Evolutionary conservation across 2,888 invertebrate genomes (phyloP).

Genomic region (Marronus borbonicus): DNA sequence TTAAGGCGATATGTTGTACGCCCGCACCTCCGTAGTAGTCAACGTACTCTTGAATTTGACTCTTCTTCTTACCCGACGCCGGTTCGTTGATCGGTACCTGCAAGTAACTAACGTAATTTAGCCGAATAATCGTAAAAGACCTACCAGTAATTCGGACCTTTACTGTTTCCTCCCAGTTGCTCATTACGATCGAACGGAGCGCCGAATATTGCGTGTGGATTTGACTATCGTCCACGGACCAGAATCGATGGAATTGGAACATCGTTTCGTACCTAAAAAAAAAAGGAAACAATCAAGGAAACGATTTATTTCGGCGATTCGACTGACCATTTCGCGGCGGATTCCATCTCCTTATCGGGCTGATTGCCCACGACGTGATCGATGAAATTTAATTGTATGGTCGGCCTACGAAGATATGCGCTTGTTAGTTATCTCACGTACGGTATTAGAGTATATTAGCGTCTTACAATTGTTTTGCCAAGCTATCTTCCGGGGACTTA

Average conservation of each 20-base stretch:
- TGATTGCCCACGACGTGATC: slow-evolving; percentile 99
- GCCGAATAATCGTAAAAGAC: not conserved
- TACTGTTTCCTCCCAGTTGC: slow-evolving; percentile 97
- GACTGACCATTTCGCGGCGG: slow-evolving; percentile 86
- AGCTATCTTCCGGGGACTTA: slow-evolving; percentile 73
- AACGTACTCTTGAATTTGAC: slow-evolving; percentile 98
- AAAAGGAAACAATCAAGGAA: too few relatives aligned
- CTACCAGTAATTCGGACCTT: slow-evolving; percentile 72
- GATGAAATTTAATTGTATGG: slow-evolving; percentile 86
- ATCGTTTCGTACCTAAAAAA: slow-evolving; percentile 79
- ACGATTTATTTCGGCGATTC: not conserved
- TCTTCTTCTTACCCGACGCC: slow-evolving; percentile 93
- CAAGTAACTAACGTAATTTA: not conserved
- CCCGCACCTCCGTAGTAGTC: slow-evolving; percentile 99
- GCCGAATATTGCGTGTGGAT: slow-evolving; percentile 97
- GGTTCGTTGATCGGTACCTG: slow-evolving; percentile 98
- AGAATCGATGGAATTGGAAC: slow-evolving; percentile 88
- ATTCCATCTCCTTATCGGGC: slow-evolving; percentile 92
- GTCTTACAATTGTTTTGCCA: slow-evolving; percentile 77
- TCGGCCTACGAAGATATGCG: slow-evolving; percentile 73
- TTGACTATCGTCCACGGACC: slow-evolving; percentile 98
- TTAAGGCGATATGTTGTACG: slow-evolving; percentile 98
- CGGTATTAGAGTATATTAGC: not conserved
- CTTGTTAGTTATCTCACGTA: too few relatives aligned
- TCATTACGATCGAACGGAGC: slow-evolving; percentile 96